Base-by-base conservation (phyloP, 2,888 invertebrate species). In the Brachycybe producta region DNA sequence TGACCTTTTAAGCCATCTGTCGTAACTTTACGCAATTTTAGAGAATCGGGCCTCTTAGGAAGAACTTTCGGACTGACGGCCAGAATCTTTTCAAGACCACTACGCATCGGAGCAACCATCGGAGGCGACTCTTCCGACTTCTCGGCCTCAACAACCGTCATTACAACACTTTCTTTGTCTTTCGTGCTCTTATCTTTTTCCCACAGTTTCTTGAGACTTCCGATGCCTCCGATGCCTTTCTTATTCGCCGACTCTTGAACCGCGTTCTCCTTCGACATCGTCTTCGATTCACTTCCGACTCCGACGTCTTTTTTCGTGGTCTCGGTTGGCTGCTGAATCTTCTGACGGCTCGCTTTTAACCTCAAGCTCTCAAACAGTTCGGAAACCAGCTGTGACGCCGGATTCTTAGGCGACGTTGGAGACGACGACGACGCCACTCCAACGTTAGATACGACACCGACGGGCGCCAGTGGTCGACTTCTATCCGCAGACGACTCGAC, bases 121-220 rank as follows among this genome's bases (percentile, higher is more conserved):
- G 17, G 21, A 28, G 23, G 13, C 26, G 32, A 13, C 24, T 15
- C 46, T 41, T 28, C 36, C 49, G n/a, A 28, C 23, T 19, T 42
- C 39, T 32, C 26, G 30, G 24, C 45, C 43, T 54, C 51, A 19
- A 51, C 26, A 19, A 41, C 49, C 35, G 50, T 32, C 19, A 50
- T 55, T 24, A 56, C 55, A 26, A 27, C 26, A 15, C 19, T 42
- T 40, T 45, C 49, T 30, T 41, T 49, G 26, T 53, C 56, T 41
- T 47, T 57, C 52, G n/a, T 36, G n/a, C 54, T 54, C 7, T 53
- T 49, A 44, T 61, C 58, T 57, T 80, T 82, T 69, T 91, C 91
- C 91, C 91, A 91, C 55, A 91, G 71, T 67, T 86, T 86, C 67
- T 90, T 90, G 61, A 91, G 73, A 67, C 86, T 90, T 65, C 82